Evolutionary conservation across 2,888 invertebrate species (phyloP), one percentile per base, ranked within the genome.

Genomic region (Blastobasis lacticolella): DNA sequence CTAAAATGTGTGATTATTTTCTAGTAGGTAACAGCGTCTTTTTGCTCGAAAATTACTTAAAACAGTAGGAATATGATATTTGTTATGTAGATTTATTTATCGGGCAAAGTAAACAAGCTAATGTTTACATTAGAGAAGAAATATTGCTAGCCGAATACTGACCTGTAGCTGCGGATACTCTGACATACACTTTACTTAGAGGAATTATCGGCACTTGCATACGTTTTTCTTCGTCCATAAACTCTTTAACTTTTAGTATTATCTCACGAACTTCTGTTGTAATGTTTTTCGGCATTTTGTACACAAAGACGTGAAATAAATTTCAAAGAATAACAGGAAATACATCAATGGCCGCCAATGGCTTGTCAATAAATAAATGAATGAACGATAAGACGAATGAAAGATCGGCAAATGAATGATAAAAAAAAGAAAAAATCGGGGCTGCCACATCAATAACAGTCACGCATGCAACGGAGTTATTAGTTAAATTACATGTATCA

Each of bases 171-270:
- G 87, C 86, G 4, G 87, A 83, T 9, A 87, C 87, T 54, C 87
- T 64, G 23, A 86, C 78, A 57, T 87, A 86, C 23, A 87, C 87
- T 73, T 87, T 87, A 61, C 84, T 84, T 9, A 87, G 68, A 1
- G 87, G 87, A 66, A 87, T 87, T 64, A 87, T 87, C 37, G 87
- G 87, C 54, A 85, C 84, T 70, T 87, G 86, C 87, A 87, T 87
- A 44, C 86, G 77, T 66, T 87, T 87, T 51, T 87, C 87, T 51
- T 86, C 86, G 51, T 87, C 87, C 87, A 87, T 87, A 64, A 87
- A 87, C 58, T 86, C 87, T 61, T 87, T 87, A 3, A 87, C 87
- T 66, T 84, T 86, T 53, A 87, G 63, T 65, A 87, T 86, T 60
- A 87, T 82, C 49, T 86, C 86, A n/a, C 87, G 81, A 48, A 87